Conservation (phyloP, 35 echinoderm and acorn worm genomes). For the Patiria miniata region DNA sequence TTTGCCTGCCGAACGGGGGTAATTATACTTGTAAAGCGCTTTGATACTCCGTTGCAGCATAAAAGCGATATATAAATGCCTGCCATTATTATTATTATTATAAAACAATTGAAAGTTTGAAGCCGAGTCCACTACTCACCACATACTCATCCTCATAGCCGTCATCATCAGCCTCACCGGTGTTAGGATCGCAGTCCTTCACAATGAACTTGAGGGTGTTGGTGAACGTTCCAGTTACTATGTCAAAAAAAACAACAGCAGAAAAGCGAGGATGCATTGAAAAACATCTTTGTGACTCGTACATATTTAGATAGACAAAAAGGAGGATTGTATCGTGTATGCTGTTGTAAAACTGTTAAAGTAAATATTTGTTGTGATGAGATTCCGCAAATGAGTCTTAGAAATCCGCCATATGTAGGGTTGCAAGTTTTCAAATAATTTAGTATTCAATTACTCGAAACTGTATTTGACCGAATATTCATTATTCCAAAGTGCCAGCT, state of each 20-base stretch:
- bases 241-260: constrained; percentile 15
- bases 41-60: too few relatives aligned
- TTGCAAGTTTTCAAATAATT: too few relatives aligned
- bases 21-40: too few relatives aligned
- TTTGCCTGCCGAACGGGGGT: too few relatives aligned
- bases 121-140: constrained; percentile 54
- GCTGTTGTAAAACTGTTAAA: background rate
- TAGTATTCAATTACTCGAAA: too few relatives aligned
- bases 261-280: background rate
- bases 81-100: too few relatives aligned
- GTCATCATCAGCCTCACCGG: constrained; percentile 94
- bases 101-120: too few relatives aligned
- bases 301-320: background rate
- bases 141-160: constrained; percentile 99
- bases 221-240: constrained; percentile 88
- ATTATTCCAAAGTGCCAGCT: too few relatives aligned
- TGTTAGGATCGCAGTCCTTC: constrained; percentile 99
- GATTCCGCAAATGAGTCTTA: too few relatives aligned
- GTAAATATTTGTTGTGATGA: background rate
- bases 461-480: too few relatives aligned
- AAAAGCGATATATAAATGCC: too few relatives aligned
- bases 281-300: background rate
- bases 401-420: too few relatives aligned
- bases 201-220: constrained; percentile 96
- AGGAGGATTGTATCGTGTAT: background rate